Conservation (phyloP, 2,113 vertebrate species). For the Melanerpes aurifrons region DNA sequence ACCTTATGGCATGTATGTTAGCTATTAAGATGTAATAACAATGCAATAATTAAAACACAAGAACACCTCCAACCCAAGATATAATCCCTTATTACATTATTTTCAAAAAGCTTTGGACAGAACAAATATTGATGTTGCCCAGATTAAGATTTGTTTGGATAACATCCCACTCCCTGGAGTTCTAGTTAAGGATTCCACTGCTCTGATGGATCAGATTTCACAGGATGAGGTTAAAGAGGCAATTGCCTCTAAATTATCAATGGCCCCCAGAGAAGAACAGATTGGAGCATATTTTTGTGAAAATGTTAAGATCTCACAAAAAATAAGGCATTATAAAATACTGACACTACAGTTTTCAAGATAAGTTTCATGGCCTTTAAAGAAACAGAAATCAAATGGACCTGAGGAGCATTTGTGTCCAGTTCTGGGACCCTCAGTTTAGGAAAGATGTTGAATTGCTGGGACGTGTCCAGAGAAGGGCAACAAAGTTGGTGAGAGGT, state of each 20-base stretch:
- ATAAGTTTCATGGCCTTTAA: background rate
- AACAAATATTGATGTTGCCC: background rate
- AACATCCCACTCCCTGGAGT: slow-evolving; percentile 17
- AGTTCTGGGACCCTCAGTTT: too few relatives aligned
- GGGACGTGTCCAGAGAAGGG: too few relatives aligned
- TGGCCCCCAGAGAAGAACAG: background rate
- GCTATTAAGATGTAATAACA: background rate
- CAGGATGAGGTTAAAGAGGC: slow-evolving; percentile 29
- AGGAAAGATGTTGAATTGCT: too few relatives aligned
- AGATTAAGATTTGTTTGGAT: slow-evolving; percentile 13
- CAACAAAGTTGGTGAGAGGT: too few relatives aligned
- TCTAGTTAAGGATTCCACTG: background rate
- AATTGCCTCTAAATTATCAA: slow-evolving; percentile 14
- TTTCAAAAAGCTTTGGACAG: background rate
- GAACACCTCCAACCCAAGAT: background rate
- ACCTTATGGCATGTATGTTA: background rate
- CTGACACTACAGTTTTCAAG: background rate
- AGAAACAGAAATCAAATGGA: background rate
- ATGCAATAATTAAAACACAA: background rate
- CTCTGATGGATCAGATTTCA: background rate
- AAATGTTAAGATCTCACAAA: background rate
- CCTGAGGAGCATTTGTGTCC: background rate
- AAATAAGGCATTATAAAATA: background rate
- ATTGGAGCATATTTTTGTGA: background rate
- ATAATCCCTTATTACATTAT: background rate